Conservation (phyloP, 2,888 invertebrate species). For the Dolichomitus sp. region DNA sequence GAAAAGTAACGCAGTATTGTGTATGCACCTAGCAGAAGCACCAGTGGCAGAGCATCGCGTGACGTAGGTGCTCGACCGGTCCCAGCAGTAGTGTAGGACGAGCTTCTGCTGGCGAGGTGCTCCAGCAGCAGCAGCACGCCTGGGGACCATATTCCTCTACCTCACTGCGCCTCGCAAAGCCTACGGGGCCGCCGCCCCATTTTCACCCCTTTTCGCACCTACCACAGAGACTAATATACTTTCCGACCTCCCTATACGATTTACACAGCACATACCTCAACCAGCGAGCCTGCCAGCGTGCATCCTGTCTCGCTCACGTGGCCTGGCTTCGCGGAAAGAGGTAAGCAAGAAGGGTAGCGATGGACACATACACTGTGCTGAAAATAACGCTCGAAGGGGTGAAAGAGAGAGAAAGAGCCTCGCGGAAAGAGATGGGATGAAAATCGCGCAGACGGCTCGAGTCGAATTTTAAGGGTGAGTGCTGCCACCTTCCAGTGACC, state of each 20-base stretch:
- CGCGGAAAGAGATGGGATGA: conserved; percentile 5
- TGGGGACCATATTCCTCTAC: conserved; percentile 59
- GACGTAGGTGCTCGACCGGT: conserved; percentile 50
- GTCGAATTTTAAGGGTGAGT: conserved; percentile 79
- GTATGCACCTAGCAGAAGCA: conserved; percentile 1
- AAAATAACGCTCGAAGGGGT: conserved; percentile 33
- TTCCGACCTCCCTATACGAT: conserved; percentile 3
- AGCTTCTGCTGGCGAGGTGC: conserved; percentile 11
- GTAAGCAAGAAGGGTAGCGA: conserved; percentile 1
- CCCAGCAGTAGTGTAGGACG: conserved; percentile 29
- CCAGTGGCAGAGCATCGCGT: conserved; percentile 20
- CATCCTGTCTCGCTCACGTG: conserved; percentile 16
- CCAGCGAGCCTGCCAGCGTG: background rate
- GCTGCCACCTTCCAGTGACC: conserved; percentile 83
- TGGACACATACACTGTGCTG: background rate
- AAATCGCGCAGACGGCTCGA: conserved; percentile 76
- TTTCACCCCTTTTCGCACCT: conserved; percentile 52
- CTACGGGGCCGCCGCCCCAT: conserved; percentile 49
- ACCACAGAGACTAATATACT: conserved; percentile 15
- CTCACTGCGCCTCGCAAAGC: conserved; percentile 44
- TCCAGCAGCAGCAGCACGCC: conserved; percentile 62
- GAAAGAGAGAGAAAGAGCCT: conserved; percentile 8
- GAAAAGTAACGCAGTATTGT: conserved; percentile 15
- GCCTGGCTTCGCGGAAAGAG: conserved; percentile 4
- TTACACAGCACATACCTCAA: background rate